Conservation (phyloP, 1,140 invertebrate species). For the Homarus americanus region DNA sequence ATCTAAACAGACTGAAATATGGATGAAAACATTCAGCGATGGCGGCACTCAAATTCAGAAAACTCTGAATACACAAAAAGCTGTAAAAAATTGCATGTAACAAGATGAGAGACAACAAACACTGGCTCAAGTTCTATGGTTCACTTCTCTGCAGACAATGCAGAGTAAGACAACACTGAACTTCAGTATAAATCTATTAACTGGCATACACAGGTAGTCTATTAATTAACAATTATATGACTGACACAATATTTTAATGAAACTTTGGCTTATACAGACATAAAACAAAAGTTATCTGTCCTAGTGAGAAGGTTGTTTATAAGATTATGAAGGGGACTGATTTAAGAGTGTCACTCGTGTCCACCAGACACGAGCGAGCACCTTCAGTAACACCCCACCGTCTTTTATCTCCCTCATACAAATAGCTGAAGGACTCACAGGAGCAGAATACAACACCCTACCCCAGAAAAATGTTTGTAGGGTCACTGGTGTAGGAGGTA, state of each 20-base stretch:
- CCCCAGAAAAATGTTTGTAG: background rate
- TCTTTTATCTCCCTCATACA: background rate
- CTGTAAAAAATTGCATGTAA: slow-evolving; percentile 37
- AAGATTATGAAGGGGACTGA: background rate
- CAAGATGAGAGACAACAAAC: slow-evolving; percentile 26
- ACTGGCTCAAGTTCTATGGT: slow-evolving; percentile 10
- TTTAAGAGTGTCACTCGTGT: background rate
- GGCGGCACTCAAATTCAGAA: slow-evolving; percentile 36
- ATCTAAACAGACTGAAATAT: slow-evolving; percentile 48
- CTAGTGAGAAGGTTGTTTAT: background rate
- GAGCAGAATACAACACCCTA: background rate
- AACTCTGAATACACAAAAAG: slow-evolving; percentile 25
- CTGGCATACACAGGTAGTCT: background rate
- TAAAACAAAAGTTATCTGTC: background rate
- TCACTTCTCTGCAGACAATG: background rate
- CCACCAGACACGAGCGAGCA: background rate
- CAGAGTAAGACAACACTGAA: background rate
- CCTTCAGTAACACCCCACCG: background rate
- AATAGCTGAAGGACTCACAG: background rate
- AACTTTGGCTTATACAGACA: background rate
- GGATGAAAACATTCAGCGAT: slow-evolving; percentile 46
- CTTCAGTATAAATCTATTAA: background rate
- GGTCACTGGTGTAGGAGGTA: background rate
- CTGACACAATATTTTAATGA: background rate
- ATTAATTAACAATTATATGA: background rate